phyloP scores from a whole-genome alignment of 2,888 invertebrate genomes.

The Synanthedon tipuliformis region DNA sequence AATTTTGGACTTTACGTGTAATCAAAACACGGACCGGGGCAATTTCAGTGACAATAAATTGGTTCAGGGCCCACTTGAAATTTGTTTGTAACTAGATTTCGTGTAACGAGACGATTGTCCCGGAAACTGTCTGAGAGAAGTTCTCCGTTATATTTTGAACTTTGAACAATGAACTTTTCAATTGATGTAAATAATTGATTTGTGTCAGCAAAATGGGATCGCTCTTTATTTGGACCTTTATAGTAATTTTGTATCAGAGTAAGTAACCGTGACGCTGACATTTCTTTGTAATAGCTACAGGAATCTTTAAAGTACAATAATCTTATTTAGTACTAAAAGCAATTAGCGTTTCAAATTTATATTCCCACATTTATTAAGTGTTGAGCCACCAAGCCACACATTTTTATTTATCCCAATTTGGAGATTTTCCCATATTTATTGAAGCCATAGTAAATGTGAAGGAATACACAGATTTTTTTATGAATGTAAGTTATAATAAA shows the following conservation, averaged over 20 bases:
- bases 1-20: conserved; percentile 43
- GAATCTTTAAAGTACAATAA: too few species aligned
- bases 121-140: neutral
- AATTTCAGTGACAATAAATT: conserved; percentile 30
- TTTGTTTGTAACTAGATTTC: conserved; percentile 22
- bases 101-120: conserved; percentile 13
- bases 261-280: conserved; percentile 16
- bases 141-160: conserved; percentile 1
- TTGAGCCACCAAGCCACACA: neutral
- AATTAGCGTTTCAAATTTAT: too few species aligned
- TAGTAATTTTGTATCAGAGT: conserved; percentile 45
- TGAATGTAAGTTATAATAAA: neutral
- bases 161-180: conserved; percentile 1
- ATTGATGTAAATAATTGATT: conserved; percentile 6
- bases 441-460: too few species aligned
- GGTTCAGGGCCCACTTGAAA: conserved; percentile 43
- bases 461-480: neutral
- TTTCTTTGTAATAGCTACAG: too few species aligned
- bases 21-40: conserved; percentile 32
- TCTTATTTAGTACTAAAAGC: too few species aligned
- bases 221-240: conserved; percentile 37
- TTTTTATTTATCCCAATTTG: too few species aligned
- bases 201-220: conserved; percentile 28
- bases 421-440: too few species aligned
- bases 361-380: too few species aligned